Base-by-base conservation (phyloP, 2,113 vertebrate genomes). In the Glaucidium brasilianum region DNA sequence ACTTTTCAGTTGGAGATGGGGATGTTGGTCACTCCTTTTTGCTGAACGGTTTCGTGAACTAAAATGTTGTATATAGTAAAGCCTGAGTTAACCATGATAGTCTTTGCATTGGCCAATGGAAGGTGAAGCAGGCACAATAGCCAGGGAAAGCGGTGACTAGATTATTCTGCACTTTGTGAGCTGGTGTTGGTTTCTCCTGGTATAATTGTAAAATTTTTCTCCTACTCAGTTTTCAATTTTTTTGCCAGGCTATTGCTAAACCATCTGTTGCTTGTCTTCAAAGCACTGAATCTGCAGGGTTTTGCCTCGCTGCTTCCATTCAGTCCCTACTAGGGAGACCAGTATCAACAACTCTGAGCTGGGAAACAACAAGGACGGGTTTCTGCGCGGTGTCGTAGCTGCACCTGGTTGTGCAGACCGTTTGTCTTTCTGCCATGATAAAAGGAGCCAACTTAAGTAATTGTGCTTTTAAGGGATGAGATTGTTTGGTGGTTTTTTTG, bases 1-100 rank as follows among this genome's bases (percentile, higher is more conserved):
- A 1, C 13, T 0, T 7, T 2, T 9, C 32, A 0, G 32, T 16
- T 3, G 2, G 35, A 12, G 22, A 7, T 1, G 12, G 16, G 15
- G 9, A 2, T 2, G 4, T 29, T 10, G 39, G 34, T 69, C 9
- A 0, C 16, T n/a, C 6, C 14, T 5, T 6, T 39, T n/a, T 5
- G 10, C 43, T 22, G 3, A 15, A 6, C 9, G 39, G 47, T 16
- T 55, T 47, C 26, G 23, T 21, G n/a, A 30, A 12, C 20, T 26
- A 6, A 12, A 37, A 17, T 5, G 34, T 15, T 18, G 2, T 3
- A 10, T 2, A 1, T 0, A 3, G 22, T 30, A 26, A 80, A 74
- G n/a, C 47, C n/a, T 6, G 10, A 8, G 49, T 26, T 74, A 21
- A 73, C 47, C 55, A 56, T 50, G 55, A 21, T 25, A 34, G 15